Base-by-base conservation (phyloP, 2,797 vertebrate species). In the Acrossocheilus fasciatus region DNA sequence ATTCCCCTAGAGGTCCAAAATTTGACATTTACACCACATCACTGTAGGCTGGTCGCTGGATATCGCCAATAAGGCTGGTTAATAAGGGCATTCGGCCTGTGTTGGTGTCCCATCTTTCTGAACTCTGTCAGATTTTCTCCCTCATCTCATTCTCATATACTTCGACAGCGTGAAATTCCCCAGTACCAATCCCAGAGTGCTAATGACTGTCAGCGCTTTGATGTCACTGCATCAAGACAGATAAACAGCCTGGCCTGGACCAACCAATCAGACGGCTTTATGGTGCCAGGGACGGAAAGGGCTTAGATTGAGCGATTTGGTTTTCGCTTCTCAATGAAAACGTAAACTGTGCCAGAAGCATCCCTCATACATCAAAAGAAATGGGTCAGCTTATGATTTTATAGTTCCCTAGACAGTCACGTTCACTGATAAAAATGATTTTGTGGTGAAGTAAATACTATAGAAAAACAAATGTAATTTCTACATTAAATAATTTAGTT, bases 61-160 rank as follows among this genome's bases (percentile, higher is more conserved):
- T 54, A 86, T 79, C 57, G 34, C 82, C 74, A 72, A 39, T 87
- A 45, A 64, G 64, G 45, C 52, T 79, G 79, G 62, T 75, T 88
- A 85, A 88, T 89, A 88, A 90, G 83, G 86, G 66, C 85, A 89
- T 50, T 52, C 52, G 66, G 73, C 84, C 72, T 74, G 47, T 76
- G 84, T 89, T 89, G 78, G 74, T 79, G 86, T 88, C 87, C 69
- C 91, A 89, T 88, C 92, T 91, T 88, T 83, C 87, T 87, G 88
- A 83, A 85, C 72, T 36, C 81, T 90, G 85, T 89, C 88, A 88
- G 79, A 75, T 70, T 85, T 82, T 83, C 81, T 30, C 80, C 85
- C 62, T 73, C 78, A 81, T 70, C 66, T 87, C 80, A 84, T 73
- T 80, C 75, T 83, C 54, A 73, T 84, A 66, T 52, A 89, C 52